Evolutionary conservation across 35 echinoderm and acorn worm genomes (phyloP), one percentile per base, ranked within the genome.

Genomic region (Lytechinus variegatus): DNA sequence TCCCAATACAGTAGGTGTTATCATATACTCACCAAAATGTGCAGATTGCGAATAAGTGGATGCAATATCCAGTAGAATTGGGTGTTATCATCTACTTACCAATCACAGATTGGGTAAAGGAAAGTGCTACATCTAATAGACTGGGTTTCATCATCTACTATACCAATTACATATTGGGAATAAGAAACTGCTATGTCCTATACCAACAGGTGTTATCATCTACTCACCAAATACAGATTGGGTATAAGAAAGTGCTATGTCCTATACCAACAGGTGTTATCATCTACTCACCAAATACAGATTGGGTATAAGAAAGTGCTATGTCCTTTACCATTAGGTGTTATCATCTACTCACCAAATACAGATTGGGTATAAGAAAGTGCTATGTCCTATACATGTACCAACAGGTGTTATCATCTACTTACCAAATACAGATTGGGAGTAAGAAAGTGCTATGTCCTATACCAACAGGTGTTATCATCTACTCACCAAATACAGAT

Each of bases 361-460:
- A 99, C 98, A 27, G 94, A 95, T 19, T 97, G 97, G 28, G 98
- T 95, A 89, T 97, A 89, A 52, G 94, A 95, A 52, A 97, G 98
- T 16, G 98, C 97, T 86, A 99, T 96, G 91, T 99, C 98, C 52
- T 99, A 95, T 53, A 94, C 89, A 90, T n/a, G n/a, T n/a, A 44
- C 33, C 33, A 44, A 1, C 2, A 44, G 33, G 33, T 44, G 33
- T 44, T 44, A 44, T 44, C 33, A 44, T 44, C 33, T 44, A 0
- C 33, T 44, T 2, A 44, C 33, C 33, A 44, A 44, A 44, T 44
- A 44, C 33, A 44, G 33, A 44, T 44, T 44, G 33, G 33, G 33
- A 44, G 2, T 44, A 44, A 44, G 33, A 56, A 99, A 95, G 86
- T 99, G 33, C 33, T 44, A 44, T 44, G 33, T 44, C 33, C 33